Percentiles rank a stretch among this genome's conserved stretches.
Conservation (phyloP, 2,797 vertebrate genomes). For the Galaxias olidus region DNA sequence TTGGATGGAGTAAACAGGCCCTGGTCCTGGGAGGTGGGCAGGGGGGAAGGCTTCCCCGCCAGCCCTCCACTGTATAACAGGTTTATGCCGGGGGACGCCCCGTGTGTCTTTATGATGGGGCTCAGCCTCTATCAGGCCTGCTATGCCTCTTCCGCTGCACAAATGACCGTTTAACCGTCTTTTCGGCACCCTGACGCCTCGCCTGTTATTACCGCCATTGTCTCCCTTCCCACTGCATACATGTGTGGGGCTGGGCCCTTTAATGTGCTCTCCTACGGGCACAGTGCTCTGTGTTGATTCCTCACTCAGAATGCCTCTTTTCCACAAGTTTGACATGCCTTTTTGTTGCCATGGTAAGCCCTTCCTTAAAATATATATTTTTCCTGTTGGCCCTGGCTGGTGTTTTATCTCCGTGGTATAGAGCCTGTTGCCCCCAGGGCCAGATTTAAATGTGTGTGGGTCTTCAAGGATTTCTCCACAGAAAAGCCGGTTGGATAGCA, state of each 20-base stretch:
- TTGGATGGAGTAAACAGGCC: neutral
- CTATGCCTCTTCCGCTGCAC: slow-evolving; percentile 59
- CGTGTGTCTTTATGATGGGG: slow-evolving; percentile 46
- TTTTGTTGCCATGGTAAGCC: slow-evolving; percentile 80
- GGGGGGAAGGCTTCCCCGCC: slow-evolving; percentile 35
- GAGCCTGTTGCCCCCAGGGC: slow-evolving; percentile 82
- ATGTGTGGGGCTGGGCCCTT: slow-evolving; percentile 69
- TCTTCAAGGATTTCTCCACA: slow-evolving; percentile 82
- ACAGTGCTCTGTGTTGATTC: slow-evolving; percentile 72
- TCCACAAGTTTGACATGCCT: slow-evolving; percentile 80
- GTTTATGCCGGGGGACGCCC: slow-evolving; percentile 38
- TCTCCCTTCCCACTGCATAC: slow-evolving; percentile 71
- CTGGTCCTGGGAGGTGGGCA: slow-evolving; percentile 34
- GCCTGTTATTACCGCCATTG: slow-evolving; percentile 77
- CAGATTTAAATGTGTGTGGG: slow-evolving; percentile 87
- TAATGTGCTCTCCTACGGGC: slow-evolving; percentile 76
- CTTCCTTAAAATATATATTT: slow-evolving; percentile 80
- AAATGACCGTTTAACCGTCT: slow-evolving; percentile 78
- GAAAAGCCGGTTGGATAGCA: slow-evolving; percentile 82
- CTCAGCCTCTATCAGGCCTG: slow-evolving; percentile 57
- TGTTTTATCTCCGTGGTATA: slow-evolving; percentile 76
- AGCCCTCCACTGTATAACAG: slow-evolving; percentile 25
- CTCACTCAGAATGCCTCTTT: slow-evolving; percentile 70
- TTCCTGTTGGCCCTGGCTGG: slow-evolving; percentile 76
- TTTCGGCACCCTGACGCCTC: slow-evolving; percentile 76